A percentile compares a stretch with the other conserved stretches of the same genome.
These are phyloP conservation scores for Epicampocera succincta DNA, from an alignment of 2,888 invertebrate species.

Conservation along the genomic window DNA sequence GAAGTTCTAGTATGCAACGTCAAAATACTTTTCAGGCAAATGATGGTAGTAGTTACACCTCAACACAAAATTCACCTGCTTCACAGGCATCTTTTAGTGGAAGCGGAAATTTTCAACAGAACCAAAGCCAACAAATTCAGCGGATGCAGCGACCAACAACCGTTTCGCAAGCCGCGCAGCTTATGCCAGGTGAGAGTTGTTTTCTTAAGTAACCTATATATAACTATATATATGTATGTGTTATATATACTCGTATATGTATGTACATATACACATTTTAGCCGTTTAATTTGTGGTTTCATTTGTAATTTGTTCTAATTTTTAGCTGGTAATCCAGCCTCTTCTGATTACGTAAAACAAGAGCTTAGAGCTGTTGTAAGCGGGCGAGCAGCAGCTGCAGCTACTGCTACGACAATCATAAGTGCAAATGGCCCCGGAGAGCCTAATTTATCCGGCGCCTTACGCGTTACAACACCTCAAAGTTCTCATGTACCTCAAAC, in stretches of 20 bases:
- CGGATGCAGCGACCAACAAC: conserved; percentile 81
- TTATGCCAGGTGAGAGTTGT: conserved; percentile 80
- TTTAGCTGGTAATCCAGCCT: conserved; percentile 84
- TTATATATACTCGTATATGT: no score
- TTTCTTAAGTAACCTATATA: background rate
- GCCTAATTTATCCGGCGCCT: conserved; percentile 60
- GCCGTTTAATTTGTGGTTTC: no score
- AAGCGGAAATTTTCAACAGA: conserved; percentile 76
- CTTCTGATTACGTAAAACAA: conserved; percentile 95
- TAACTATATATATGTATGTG: no score
- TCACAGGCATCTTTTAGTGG: conserved; percentile 78
- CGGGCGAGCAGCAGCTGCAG: conserved; percentile 85
- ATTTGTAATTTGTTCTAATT: conserved; percentile 1
- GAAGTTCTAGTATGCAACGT: conserved; percentile 75
- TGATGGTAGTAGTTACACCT: conserved; percentile 71
- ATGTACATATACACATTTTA: no score
- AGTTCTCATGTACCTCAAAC: conserved; percentile 78
- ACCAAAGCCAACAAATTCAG: conserved; percentile 79
- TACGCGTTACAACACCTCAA: conserved; percentile 78
- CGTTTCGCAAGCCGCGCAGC: conserved; percentile 81
- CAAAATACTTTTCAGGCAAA: conserved; percentile 80
- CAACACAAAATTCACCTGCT: conserved; percentile 74
- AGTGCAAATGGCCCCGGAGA: conserved; percentile 59
- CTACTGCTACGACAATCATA: conserved; percentile 72
- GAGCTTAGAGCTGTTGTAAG: conserved; percentile 94